Percentiles rank a stretch among this genome's conserved stretches.
Conservation (phyloP, 2,888 invertebrate species). For the Blomia tropicalis region DNA sequence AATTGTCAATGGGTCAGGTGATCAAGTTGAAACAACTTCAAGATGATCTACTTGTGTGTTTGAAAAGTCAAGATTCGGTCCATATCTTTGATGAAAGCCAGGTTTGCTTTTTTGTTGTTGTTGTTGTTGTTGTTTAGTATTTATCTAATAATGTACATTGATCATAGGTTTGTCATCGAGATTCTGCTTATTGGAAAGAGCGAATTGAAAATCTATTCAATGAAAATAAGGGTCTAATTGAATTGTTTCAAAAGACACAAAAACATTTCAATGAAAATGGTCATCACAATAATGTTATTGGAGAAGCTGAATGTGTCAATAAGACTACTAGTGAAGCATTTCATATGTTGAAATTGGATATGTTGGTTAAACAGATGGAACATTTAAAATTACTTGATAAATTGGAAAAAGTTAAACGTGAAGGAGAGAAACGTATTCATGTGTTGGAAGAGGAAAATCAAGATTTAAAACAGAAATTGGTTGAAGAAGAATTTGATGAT, state of each 20-base stretch:
- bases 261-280: conserved; percentile 18
- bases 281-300: conserved; percentile 13
- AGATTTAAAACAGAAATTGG: conserved; percentile 25
- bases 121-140: too few species aligned
- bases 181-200: conserved; percentile 27
- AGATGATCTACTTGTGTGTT: conserved; percentile 27
- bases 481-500: conserved; percentile 26
- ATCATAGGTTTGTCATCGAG: conserved; percentile 26
- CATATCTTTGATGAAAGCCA: too few species aligned
- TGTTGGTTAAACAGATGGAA: conserved; percentile 28
- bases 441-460: conserved; percentile 27
- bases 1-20: conserved; percentile 26
- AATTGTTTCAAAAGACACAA: conserved; percentile 23
- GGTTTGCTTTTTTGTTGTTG: too few species aligned
- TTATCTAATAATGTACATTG: too few species aligned
- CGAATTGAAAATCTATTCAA: conserved; percentile 26
- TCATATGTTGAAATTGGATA: conserved; percentile 26
- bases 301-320: conserved; percentile 23
- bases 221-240: conserved; percentile 27
- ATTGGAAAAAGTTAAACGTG: conserved; percentile 21
- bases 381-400: conserved; percentile 26
- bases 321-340: conserved; percentile 23
- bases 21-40: conserved; percentile 27
- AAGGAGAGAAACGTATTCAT: conserved; percentile 26
- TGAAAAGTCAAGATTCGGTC: conserved; percentile 25